Evolutionary conservation across 2,797 vertebrate species (phyloP), one percentile per base, ranked within the genome.

Genomic region (Sebastes oblongus): DNA sequence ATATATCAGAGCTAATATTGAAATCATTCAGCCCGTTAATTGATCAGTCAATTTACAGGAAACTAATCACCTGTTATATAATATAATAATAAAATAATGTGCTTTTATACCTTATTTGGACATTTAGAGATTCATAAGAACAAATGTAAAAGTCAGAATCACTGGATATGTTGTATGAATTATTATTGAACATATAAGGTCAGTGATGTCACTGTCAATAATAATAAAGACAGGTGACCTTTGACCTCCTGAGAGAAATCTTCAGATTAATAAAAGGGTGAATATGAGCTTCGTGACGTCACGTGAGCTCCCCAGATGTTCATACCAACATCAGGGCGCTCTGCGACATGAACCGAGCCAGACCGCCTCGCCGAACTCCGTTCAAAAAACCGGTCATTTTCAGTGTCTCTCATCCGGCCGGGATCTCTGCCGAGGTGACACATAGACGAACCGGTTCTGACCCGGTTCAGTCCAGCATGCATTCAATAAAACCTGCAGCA

Each of bases 331-430:
- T 36, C 46, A 14, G n/a, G 39, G 12, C n/a, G 62, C 29, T 58
- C 36, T n/a, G 55, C 18, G 25, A 62, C 55, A 39, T 36, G 34
- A 36, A 36, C 34, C 34, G 34, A 36, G 34, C 34, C 34, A 36
- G 34, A 36, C 34, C 34, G 34, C 18, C 32, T 5, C 34, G 8
- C 78, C 65, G 46, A 67, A 79, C 78, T 75, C 61, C 79, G 8
- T 81, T 81, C 20, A 30, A 78, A 2, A 67, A 65, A 74, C 32
- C 66, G 4, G 34, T 22, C 11, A 18, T 71, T 75, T 80, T 42
- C 30, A n/a, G 34, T 1, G 56, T 27, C 4, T 10, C 4, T 1
- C 10, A 5, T 13, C 4, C 22, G 5, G 13, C 16, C 52, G 13
- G 24, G 14, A 81, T 60, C 46, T 24, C 3, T 42, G 4, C 8